Percentiles rank a stretch among this genome's conserved stretches.
phyloP scores from a whole-genome alignment of 2,797 vertebrate genomes.

The Nothura maculosa region DNA sequence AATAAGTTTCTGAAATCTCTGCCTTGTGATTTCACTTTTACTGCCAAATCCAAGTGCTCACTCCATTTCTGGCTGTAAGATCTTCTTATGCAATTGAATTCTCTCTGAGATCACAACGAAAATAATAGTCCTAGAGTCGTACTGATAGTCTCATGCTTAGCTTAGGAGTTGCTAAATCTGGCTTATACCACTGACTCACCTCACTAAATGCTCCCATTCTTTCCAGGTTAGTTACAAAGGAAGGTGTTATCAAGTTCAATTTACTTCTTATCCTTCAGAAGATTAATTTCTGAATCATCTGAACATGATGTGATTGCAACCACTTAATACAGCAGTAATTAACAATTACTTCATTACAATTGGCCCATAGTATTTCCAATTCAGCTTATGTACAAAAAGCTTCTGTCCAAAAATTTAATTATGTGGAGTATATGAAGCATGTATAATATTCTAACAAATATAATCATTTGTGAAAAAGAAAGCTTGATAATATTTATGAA shows the following conservation, averaged over 20 bases:
- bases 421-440: neutral
- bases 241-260: neutral
- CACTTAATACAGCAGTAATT: neutral
- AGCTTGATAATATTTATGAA: neutral
- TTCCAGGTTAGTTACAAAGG: neutral
- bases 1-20: neutral
- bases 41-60: neutral
- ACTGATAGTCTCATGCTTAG: neutral
- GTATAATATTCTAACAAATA: slow-evolving; percentile 9
- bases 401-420: neutral
- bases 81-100: neutral
- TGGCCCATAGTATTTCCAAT: slow-evolving; percentile 15
- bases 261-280: neutral
- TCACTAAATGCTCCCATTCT: neutral
- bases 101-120: neutral
- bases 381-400: slow-evolving; percentile 23
- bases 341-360: slow-evolving; percentile 17
- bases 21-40: neutral
- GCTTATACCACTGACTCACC: neutral
- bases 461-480: slow-evolving; percentile 10
- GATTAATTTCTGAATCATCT: neutral
- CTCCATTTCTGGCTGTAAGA: neutral
- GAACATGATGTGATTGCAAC: neutral
- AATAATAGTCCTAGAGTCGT: neutral
- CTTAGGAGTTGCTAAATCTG: neutral